Percentiles rank a stretch among this genome's conserved stretches.
phyloP scores from a whole-genome alignment of 2,888 invertebrate species.

The Kuschelorhynchus macadamiae region DNA sequence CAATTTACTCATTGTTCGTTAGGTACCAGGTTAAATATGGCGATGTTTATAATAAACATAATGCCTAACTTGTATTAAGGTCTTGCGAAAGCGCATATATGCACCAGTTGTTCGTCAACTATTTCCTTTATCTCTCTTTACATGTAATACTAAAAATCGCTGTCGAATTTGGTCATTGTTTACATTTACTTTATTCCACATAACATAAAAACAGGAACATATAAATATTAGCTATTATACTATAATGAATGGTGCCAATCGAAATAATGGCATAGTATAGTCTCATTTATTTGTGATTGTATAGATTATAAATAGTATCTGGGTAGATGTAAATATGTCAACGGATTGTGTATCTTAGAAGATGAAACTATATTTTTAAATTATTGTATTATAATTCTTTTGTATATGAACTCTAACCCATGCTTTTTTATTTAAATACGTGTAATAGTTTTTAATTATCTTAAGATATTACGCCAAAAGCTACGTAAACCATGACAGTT shows the following conservation, averaged over 20 bases:
- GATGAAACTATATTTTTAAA: conserved; percentile 44
- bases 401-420: conserved; percentile 33
- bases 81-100: too few relatives aligned
- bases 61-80: too few relatives aligned
- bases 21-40: too few relatives aligned
- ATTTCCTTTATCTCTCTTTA: too few relatives aligned
- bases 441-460: conserved; percentile 19
- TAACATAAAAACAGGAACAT: too few relatives aligned
- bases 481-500: conserved; percentile 43
- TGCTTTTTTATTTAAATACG: conserved; percentile 23
- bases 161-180: too few relatives aligned
- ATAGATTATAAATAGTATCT: conserved; percentile 34
- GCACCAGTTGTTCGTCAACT: too few relatives aligned
- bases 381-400: conserved; percentile 44
- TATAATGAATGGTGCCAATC: conserved; percentile 15
- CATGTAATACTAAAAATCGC: too few relatives aligned
- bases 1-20: too few relatives aligned
- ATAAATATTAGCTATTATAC: too few relatives aligned
- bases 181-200: too few relatives aligned
- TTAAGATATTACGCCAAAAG: conserved; percentile 23
- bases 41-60: too few relatives aligned
- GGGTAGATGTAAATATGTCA: conserved; percentile 45
- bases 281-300: conserved; percentile 37
- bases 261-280: conserved; percentile 20
- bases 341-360: conserved; percentile 39